These are phyloP conservation scores for Struthio camelus DNA, from an alignment of 2,113 vertebrate genomes.

Conservation along the genomic window DNA sequence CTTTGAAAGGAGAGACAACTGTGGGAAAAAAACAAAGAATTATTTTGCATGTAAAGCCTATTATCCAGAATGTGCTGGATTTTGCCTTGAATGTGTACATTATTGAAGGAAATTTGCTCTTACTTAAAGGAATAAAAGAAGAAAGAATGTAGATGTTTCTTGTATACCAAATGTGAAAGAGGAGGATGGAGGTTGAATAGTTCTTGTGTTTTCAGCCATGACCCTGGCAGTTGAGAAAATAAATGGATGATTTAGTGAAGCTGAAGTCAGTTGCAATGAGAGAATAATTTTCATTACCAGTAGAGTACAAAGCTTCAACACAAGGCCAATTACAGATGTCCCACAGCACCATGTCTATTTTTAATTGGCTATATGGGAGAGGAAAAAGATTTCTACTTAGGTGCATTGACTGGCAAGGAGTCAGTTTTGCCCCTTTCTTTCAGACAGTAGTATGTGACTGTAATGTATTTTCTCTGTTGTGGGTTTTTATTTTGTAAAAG, in stretches of 20 bases:
- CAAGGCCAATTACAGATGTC: constrained; percentile 21
- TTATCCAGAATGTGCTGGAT: neutral
- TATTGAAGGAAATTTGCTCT: neutral
- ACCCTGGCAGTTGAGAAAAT: constrained; percentile 36
- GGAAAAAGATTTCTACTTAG: neutral
- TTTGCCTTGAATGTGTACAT: constrained; percentile 2
- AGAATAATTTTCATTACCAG: constrained; percentile 22
- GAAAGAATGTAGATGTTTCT: neutral
- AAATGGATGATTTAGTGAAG: constrained; percentile 27
- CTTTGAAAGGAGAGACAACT: neutral
- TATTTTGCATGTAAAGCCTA: neutral
- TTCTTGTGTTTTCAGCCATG: neutral
- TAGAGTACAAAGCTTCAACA: constrained; percentile 17
- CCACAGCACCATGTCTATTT: neutral
- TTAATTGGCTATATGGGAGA: constrained; percentile 33
- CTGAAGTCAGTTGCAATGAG: neutral
- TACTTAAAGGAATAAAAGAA: neutral
- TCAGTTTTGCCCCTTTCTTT: neutral
- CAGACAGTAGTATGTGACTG: neutral
- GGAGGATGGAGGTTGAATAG: neutral
- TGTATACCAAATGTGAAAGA: neutral
- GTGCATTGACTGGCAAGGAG: neutral
- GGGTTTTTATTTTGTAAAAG: neutral
- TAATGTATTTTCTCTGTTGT: neutral
- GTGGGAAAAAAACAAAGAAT: neutral